Percentiles rank a stretch among this genome's conserved stretches.
Conservation (phyloP, 1,140 invertebrate genomes). For the Phymastichus coffea region DNA sequence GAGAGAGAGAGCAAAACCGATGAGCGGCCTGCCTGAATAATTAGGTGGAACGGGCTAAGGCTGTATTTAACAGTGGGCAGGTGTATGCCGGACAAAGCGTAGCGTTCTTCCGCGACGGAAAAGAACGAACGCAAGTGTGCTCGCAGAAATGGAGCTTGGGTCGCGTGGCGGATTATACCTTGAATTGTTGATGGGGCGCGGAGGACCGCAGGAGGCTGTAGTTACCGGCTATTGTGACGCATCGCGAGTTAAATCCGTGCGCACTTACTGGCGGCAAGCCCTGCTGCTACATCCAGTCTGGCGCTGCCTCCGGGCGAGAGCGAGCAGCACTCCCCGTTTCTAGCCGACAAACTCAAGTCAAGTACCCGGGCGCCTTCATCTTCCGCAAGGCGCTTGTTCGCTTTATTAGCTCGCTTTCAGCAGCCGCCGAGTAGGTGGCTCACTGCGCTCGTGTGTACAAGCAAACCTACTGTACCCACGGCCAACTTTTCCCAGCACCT, state of each 20-base stretch:
- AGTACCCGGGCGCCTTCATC: conserved; percentile 14
- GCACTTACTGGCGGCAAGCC: background rate
- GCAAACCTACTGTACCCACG: background rate
- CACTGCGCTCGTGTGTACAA: background rate
- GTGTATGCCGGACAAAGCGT: no score
- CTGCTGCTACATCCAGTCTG: background rate
- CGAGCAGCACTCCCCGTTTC: background rate
- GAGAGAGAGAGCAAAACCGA: conserved; percentile 13
- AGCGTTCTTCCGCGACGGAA: no score
- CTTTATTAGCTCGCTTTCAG: conserved; percentile 10
- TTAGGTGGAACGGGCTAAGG: no score
- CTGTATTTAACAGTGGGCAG: no score
- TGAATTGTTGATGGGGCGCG: conserved; percentile 6
- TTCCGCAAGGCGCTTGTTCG: conserved; percentile 3
- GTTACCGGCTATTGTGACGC: conserved; percentile 18
- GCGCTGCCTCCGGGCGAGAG: conserved; percentile 2
- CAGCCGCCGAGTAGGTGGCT: no score
- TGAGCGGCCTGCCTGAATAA: no score
- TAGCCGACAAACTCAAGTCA: background rate
- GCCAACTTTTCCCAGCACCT: conserved; percentile 3
- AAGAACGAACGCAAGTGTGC: no score
- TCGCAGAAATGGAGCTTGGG: no score
- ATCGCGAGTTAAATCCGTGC: conserved; percentile 19
- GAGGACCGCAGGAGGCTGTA: background rate
- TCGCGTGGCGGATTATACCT: conserved; percentile 2